Conservation (phyloP, 2,113 vertebrate species). For the Xiphophorus couchianus region DNA sequence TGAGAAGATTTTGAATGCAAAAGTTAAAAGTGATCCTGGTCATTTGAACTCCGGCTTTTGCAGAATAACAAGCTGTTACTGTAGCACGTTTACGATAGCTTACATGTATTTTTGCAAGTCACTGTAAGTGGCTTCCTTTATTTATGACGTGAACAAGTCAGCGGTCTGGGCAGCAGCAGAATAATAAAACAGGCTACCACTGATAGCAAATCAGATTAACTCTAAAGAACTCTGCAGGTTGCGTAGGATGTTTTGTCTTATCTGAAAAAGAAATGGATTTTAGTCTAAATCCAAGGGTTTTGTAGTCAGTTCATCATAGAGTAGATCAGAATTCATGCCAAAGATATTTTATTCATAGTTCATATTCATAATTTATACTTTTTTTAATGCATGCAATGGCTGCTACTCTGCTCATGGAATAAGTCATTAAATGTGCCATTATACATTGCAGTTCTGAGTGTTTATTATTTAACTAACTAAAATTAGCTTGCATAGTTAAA, state of each 20-base stretch:
- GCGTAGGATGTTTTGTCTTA: not conserved
- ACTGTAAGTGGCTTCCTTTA: slow-evolving; percentile 23
- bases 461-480: not conserved
- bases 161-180: slow-evolving; percentile 19
- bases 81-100: not conserved
- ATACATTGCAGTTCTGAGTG: too few relatives aligned
- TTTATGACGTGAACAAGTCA: slow-evolving; percentile 27
- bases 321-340: not conserved
- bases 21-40: not conserved
- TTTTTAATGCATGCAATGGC: not conserved
- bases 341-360: not conserved
- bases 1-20: not conserved
- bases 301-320: too few relatives aligned
- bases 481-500: not conserved
- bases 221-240: not conserved
- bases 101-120: slow-evolving; percentile 56
- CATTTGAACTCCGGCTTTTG: not conserved
- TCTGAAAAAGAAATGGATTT: not conserved
- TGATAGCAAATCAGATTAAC: not conserved
- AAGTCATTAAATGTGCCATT: too few relatives aligned
- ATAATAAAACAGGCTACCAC: not conserved
- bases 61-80: not conserved
- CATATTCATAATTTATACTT: not conserved
- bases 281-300: too few relatives aligned
- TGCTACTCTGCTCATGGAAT: not conserved